Evolutionary conservation across 30 jellyfish, hydroid and myxozoan genomes (phyloP).

Genomic region (Hydractinia echinata): DNA sequence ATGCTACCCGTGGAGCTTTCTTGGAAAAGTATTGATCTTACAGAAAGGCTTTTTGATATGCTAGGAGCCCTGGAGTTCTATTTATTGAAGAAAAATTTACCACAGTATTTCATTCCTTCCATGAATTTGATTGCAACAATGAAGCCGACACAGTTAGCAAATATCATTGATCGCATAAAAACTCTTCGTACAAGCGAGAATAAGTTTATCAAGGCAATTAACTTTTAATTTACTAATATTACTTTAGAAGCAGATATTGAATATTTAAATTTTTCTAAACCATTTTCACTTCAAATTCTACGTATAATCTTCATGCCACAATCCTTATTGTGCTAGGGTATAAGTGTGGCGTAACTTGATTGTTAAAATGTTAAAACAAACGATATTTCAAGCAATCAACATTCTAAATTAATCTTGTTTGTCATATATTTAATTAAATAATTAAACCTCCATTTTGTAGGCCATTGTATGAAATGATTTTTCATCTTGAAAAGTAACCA

Average conservation of each 20-base stretch:
- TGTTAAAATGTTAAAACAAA: too few species aligned
- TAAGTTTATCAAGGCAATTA: not conserved
- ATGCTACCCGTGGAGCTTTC: not conserved
- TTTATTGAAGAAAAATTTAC: not conserved
- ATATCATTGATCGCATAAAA: not conserved
- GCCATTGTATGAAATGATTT: too few species aligned
- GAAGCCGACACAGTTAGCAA: not conserved
- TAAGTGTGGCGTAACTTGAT: too few species aligned
- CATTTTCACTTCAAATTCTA: too few species aligned
- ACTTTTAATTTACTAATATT: not conserved
- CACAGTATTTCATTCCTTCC: constrained; percentile 18
- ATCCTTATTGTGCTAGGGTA: too few species aligned
- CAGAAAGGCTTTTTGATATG: constrained; percentile 16
- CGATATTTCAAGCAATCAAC: too few species aligned
- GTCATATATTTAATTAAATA: too few species aligned
- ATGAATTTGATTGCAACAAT: constrained; percentile 3
- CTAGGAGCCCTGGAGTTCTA: constrained; percentile 16
- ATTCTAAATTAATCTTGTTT: too few species aligned
- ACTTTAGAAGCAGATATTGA: too few species aligned
- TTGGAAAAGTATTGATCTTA: not conserved
- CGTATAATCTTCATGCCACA: too few species aligned
- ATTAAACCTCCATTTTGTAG: too few species aligned
- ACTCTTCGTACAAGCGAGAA: not conserved
- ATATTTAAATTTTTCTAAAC: not conserved
- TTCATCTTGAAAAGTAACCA: too few species aligned